These are phyloP conservation scores for Vimba vimba DNA, from an alignment of 2,113 vertebrate genomes.

Conservation along the genomic window DNA sequence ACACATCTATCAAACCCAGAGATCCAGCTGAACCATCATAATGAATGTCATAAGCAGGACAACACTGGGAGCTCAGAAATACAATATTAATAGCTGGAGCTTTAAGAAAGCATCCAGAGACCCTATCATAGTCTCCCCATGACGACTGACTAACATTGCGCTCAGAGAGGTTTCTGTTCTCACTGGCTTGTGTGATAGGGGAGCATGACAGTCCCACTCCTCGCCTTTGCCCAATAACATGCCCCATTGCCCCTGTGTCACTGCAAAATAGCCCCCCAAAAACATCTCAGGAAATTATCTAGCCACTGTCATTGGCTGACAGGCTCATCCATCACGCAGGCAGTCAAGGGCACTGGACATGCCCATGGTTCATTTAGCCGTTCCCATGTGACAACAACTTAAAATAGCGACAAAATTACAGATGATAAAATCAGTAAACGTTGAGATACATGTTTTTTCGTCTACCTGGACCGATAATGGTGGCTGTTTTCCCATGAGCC, in stretches of 20 bases:
- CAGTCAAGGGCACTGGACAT: constrained; percentile 49
- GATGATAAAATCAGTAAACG: constrained; percentile 15
- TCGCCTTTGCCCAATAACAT: constrained; percentile 57
- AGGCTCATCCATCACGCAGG: constrained; percentile 57
- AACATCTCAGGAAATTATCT: constrained; percentile 58
- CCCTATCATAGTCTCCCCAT: background rate
- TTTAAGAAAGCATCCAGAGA: constrained; percentile 28
- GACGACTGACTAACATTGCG: background rate
- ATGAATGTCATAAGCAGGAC: constrained; percentile 12
- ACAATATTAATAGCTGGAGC: constrained; percentile 10
- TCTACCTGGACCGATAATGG: constrained; percentile 73
- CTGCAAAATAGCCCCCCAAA: constrained; percentile 59
- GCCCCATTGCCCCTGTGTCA: constrained; percentile 61
- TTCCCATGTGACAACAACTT: constrained; percentile 28
- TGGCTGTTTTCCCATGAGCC: constrained; percentile 83
- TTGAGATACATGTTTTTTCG: background rate
- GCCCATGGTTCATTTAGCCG: constrained; percentile 49
- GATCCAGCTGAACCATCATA: constrained; percentile 23
- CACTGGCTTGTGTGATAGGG: constrained; percentile 19
- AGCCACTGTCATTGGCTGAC: constrained; percentile 60
- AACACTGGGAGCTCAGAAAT: constrained; percentile 11
- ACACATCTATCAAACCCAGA: constrained; percentile 29
- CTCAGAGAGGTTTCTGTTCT: constrained; percentile 21
- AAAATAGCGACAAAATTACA: constrained; percentile 19
- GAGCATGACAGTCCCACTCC: constrained; percentile 27